Evolutionary conservation across 2,113 vertebrate genomes (phyloP).

Genomic region (Kobus ellipsiprymnus): DNA sequence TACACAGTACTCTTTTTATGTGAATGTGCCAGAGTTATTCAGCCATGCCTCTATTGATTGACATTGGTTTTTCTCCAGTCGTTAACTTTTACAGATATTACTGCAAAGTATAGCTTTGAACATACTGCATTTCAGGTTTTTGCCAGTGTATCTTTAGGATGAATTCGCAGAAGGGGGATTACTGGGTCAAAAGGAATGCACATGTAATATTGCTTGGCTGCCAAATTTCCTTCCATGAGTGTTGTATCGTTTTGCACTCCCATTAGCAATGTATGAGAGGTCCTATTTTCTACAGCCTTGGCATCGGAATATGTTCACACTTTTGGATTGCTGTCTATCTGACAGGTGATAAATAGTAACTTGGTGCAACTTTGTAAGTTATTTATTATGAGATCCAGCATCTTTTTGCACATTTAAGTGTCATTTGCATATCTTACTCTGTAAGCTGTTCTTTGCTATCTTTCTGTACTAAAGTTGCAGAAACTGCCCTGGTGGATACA

Average conservation of each 20-base stretch:
- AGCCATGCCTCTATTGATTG: background rate
- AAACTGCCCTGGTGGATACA: background rate
- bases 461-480: background rate
- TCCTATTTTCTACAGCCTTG: background rate
- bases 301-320: background rate
- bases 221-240: background rate
- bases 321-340: background rate
- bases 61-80: background rate
- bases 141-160: constrained; percentile 20
- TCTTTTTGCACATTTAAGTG: background rate
- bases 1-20: background rate
- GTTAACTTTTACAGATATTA: constrained; percentile 1
- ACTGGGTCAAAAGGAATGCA: constrained; percentile 20
- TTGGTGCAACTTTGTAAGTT: background rate
- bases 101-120: background rate
- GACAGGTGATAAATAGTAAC: background rate
- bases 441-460: background rate
- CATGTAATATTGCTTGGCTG: background rate
- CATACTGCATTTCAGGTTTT: background rate
- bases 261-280: background rate
- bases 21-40: background rate
- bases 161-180: constrained; percentile 9
- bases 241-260: background rate
- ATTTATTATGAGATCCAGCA: background rate
- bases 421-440: background rate